These are phyloP conservation scores for Catostomus latipinnis DNA, from an alignment of 2,797 vertebrate genomes.

Conservation along the genomic window DNA sequence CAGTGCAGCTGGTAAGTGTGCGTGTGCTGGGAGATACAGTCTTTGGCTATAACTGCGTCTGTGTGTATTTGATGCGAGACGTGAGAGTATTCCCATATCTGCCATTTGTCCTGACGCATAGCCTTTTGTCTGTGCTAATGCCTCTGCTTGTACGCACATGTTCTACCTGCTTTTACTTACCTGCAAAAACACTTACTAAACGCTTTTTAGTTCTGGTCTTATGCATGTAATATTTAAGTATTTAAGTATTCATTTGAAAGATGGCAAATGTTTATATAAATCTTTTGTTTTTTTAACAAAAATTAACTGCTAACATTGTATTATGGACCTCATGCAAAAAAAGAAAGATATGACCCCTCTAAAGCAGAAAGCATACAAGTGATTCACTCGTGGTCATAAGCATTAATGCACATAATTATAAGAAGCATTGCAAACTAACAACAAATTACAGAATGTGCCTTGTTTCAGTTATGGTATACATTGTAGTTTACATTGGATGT, in stretches of 20 bases:
- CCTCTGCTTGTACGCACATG: constrained; percentile 25
- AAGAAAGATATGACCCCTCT: too few relatives aligned
- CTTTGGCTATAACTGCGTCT: background rate
- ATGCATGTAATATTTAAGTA: too few relatives aligned
- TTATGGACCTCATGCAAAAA: too few relatives aligned
- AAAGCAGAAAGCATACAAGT: too few relatives aligned
- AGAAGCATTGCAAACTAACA: background rate
- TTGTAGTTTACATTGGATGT: background rate
- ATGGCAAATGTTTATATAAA: too few relatives aligned
- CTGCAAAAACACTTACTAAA: background rate
- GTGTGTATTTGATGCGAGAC: constrained; percentile 12
- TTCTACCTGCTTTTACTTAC: constrained; percentile 24
- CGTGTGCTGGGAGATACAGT: background rate
- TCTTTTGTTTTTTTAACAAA: too few relatives aligned
- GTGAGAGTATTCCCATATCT: constrained; percentile 18
- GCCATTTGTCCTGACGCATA: constrained; percentile 20
- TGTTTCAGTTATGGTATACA: background rate
- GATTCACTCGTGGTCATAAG: background rate
- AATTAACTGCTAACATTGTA: too few relatives aligned
- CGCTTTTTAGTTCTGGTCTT: too few relatives aligned
- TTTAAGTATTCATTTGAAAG: too few relatives aligned
- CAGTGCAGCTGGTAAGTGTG: constrained; percentile 94
- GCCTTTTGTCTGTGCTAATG: constrained; percentile 40
- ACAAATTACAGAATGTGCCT: background rate
- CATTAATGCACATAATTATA: background rate